Percentiles rank a stretch among this genome's conserved stretches.
phyloP scores from a whole-genome alignment of 2,797 vertebrate genomes.

The Coccyzus lansbergi region DNA sequence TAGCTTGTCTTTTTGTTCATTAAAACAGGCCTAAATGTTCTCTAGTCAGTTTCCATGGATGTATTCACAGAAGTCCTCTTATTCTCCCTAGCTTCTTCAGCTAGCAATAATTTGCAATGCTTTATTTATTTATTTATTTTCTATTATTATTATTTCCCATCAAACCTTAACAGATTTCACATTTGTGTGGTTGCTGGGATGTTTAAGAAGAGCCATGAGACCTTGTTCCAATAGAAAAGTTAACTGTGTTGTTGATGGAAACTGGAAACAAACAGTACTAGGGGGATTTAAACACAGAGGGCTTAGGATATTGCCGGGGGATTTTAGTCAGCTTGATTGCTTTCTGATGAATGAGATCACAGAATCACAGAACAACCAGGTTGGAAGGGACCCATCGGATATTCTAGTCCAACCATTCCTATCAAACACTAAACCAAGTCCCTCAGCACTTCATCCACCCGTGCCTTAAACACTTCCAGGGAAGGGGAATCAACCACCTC shows the following conservation, averaged over 20 bases:
- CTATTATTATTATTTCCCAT: neutral
- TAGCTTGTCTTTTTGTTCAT: conserved; percentile 3
- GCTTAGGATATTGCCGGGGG: neutral
- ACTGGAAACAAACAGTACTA: neutral
- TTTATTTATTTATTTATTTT: conserved; percentile 9
- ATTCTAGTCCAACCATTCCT: no score
- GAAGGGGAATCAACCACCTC: no score
- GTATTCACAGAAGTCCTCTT: neutral
- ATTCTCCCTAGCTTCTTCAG: neutral
- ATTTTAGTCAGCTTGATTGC: neutral
- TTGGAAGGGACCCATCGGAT: no score
- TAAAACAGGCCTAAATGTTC: neutral
- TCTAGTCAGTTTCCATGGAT: conserved; percentile 30
- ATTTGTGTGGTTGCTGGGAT: neutral
- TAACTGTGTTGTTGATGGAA: neutral
- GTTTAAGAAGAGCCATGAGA: neutral
- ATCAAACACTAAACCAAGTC: no score
- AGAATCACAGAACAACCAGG: no score
- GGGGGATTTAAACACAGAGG: neutral
- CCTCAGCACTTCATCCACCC: no score
- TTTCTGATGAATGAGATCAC: neutral
- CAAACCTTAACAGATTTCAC: neutral
- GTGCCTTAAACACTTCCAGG: no score
- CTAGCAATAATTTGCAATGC: neutral
- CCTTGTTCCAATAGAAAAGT: neutral